Evolutionary conservation across 2,113 vertebrate genomes (phyloP).

Genomic region (Panurus biarmicus): DNA sequence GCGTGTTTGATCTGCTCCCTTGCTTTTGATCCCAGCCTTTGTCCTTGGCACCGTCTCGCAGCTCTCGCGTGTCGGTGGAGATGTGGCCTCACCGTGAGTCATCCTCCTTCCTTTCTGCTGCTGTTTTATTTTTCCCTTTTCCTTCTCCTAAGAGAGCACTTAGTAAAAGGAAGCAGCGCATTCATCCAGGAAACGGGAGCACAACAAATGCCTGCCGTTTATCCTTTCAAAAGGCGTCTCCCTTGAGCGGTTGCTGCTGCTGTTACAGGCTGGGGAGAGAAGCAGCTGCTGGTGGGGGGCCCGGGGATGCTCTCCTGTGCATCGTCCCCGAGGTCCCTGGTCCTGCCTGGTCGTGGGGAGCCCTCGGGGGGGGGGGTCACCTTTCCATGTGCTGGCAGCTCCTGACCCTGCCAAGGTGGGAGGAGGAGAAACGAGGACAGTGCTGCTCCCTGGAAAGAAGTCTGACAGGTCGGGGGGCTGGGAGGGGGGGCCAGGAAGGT

Average conservation of each 20-base stretch:
- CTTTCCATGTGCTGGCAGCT: background rate
- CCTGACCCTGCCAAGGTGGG: background rate
- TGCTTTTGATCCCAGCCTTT: constrained; percentile 1
- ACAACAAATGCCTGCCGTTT: background rate
- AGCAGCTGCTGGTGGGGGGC: background rate
- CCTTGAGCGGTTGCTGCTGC: background rate
- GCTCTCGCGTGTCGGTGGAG: background rate
- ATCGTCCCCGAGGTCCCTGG: rapidly evolving
- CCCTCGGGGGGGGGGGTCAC: background rate
- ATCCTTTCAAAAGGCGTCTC: background rate
- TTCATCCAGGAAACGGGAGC: constrained; percentile 31
- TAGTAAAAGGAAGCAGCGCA: background rate
- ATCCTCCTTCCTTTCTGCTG: constrained; percentile 19
- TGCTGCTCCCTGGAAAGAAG: background rate
- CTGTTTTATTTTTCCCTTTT: constrained; percentile 8
- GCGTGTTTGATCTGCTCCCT: background rate
- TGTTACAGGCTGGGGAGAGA: background rate
- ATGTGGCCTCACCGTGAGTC: constrained; percentile 17
- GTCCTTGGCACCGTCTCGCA: background rate
- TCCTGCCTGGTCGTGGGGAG: rapidly evolving
- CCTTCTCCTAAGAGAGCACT: background rate
- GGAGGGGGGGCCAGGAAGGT: background rate
- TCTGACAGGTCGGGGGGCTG: background rate
- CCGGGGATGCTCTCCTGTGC: background rate
- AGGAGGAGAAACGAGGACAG: background rate